Evolutionary conservation across 2,113 vertebrate species (phyloP).

Genomic region (Eulemur rufifrons): DNA sequence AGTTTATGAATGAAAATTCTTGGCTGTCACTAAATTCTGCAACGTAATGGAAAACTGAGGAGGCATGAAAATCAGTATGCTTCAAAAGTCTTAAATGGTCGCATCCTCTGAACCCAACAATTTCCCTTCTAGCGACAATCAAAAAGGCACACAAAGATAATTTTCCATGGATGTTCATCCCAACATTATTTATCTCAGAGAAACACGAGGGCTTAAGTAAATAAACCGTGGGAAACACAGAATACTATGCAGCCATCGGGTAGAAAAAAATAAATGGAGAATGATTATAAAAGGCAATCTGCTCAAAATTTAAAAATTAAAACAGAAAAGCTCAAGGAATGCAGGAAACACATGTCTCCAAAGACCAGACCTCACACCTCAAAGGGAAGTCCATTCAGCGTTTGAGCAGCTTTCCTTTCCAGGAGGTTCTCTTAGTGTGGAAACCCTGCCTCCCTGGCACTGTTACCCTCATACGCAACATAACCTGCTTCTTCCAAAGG

Average conservation of each 20-base stretch:
- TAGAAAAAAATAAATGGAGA: not conserved
- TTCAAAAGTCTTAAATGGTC: not conserved
- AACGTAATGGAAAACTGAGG: not conserved
- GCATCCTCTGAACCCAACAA: not conserved
- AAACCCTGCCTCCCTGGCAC: not conserved
- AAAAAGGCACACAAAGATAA: rapidly evolving
- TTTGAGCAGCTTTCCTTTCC: not conserved
- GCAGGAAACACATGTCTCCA: not conserved
- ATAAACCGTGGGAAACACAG: rapidly evolving
- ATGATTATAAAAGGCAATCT: not conserved
- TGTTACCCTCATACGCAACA: rapidly evolving
- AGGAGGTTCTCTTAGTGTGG: rapidly evolving
- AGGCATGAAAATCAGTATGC: rapidly evolving
- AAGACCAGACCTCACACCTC: not conserved
- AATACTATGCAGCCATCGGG: rapidly evolving
- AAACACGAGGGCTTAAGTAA: rapidly evolving
- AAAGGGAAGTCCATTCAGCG: not conserved
- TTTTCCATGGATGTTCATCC: rapidly evolving
- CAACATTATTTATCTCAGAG: not conserved
- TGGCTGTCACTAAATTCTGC: not conserved
- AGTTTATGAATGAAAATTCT: not conserved
- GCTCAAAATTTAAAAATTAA: not conserved
- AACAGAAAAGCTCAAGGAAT: not conserved
- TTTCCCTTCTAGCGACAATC: no score
- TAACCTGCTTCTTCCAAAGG: not conserved